Evolutionary conservation across 2,888 invertebrate species (phyloP).

Genomic region (Lumbricus terrestris): DNA sequence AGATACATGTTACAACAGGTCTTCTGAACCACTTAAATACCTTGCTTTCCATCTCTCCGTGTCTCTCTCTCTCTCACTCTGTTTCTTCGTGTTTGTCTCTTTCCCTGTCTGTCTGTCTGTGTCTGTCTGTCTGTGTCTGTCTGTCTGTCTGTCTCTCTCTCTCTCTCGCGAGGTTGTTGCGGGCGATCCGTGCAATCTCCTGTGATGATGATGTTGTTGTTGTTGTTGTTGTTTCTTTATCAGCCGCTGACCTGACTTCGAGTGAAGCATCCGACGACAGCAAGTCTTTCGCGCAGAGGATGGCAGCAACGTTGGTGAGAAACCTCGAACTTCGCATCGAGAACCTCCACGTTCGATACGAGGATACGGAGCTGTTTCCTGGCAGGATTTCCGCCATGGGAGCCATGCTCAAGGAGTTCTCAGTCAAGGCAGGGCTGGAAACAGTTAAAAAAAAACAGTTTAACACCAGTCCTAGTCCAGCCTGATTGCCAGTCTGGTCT

Average conservation of each 20-base stretch:
- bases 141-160: too few relatives aligned
- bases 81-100: too few relatives aligned
- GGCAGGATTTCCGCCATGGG: background rate
- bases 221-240: background rate
- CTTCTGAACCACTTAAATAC: too few relatives aligned
- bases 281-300: background rate
- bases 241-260: background rate
- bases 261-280: too few relatives aligned
- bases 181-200: too few relatives aligned
- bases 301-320: background rate
- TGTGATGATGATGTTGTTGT: too few relatives aligned
- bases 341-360: background rate
- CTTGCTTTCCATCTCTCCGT: too few relatives aligned
- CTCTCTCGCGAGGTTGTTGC: too few relatives aligned
- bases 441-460: background rate
- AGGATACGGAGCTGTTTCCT: background rate
- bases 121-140: too few relatives aligned
- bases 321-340: background rate
- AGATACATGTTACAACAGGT: too few relatives aligned
- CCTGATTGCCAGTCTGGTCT: background rate
- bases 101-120: too few relatives aligned
- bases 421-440: background rate
- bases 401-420: background rate
- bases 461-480: background rate
- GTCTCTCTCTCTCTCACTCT: too few relatives aligned